These are phyloP conservation scores for Micromys minutus DNA, from an alignment of 2,113 vertebrate species.

Conservation along the genomic window DNA sequence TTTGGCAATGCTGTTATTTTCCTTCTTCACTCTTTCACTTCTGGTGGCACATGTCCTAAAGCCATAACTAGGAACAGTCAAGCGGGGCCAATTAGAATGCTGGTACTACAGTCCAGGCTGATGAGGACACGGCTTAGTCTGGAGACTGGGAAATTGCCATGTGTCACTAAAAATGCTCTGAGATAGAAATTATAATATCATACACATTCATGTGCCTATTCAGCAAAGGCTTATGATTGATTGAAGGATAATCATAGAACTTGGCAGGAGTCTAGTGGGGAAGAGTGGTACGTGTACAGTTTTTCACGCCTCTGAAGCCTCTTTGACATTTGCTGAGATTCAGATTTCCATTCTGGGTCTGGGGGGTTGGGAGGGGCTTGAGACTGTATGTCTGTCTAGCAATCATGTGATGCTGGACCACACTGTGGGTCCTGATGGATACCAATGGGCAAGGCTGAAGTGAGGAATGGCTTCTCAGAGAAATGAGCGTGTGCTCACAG, in stretches of 20 bases:
- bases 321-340: not conserved
- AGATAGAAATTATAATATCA: not conserved
- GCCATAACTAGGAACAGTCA: not conserved
- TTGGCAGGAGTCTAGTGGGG: not conserved
- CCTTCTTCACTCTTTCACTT: not conserved
- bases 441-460: not conserved
- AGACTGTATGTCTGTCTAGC: not conserved
- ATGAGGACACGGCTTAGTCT: not conserved
- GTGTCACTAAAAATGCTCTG: not conserved
- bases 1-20: not conserved
- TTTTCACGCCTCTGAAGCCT: not conserved
- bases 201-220: not conserved
- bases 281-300: not conserved
- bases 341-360: not conserved
- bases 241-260: not conserved
- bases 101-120: not conserved
- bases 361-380: not conserved
- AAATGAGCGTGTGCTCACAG: not conserved
- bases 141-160: not conserved
- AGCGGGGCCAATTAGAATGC: not conserved
- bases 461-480: not conserved
- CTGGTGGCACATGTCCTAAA: not conserved
- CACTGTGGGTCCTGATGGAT: not conserved
- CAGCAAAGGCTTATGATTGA: not conserved
- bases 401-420: not conserved